Conservation (phyloP, 1,140 invertebrate species). For the Polypedilum vanderplanki region DNA sequence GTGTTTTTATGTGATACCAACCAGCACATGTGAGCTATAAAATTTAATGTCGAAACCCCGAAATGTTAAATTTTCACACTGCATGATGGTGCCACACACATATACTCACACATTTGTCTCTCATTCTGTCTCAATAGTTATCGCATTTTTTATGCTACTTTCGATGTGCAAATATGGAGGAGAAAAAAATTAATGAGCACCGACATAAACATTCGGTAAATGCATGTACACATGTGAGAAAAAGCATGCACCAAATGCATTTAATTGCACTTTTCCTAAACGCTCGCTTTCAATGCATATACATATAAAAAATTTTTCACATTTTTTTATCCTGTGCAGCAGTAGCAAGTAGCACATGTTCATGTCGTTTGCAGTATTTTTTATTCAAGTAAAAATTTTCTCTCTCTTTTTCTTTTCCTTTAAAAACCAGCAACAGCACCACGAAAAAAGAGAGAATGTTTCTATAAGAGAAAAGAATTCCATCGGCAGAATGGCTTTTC, state of each 20-base stretch:
- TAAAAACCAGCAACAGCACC: background rate
- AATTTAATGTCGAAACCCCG: conserved; percentile 17
- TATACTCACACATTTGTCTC: background rate
- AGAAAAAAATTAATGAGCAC: conserved; percentile 9
- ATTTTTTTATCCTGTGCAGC: background rate
- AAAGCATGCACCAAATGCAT: conserved; percentile 20
- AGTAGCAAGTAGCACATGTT: conserved; percentile 4
- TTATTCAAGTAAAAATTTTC: background rate
- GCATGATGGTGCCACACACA: conserved; percentile 15
- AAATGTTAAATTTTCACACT: conserved; percentile 12
- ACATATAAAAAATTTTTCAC: background rate
- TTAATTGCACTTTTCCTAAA: conserved; percentile 24
- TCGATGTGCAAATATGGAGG: too few relatives aligned
- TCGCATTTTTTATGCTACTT: too few relatives aligned
- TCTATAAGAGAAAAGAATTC: background rate
- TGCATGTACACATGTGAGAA: conserved; percentile 3
- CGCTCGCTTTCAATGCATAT: background rate
- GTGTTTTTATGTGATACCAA: conserved; percentile 2
- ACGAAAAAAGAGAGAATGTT: background rate
- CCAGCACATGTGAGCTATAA: conserved; percentile 16
- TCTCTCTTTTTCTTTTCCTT: background rate
- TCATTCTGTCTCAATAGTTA: too few relatives aligned
- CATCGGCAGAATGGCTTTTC: conserved; percentile 21
- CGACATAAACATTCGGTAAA: conserved; percentile 10
- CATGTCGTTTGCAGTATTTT: conserved; percentile 5